Percentiles rank a stretch among this genome's conserved stretches.
phyloP scores from a whole-genome alignment of 1,140 invertebrate genomes.

The Acromyrmex charruanus region DNA sequence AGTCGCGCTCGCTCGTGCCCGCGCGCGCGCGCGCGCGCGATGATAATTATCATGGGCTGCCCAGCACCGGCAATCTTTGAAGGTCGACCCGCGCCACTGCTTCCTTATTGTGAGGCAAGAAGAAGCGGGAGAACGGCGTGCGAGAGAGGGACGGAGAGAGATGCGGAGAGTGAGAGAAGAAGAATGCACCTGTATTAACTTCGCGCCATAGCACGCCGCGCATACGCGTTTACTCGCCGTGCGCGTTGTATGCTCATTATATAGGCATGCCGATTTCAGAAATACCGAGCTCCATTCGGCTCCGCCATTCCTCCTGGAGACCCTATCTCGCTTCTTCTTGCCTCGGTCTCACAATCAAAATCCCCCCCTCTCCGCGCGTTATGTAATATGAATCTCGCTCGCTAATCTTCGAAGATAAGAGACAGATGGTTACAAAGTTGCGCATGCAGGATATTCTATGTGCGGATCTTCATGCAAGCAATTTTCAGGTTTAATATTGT shows the following conservation, averaged over 20 bases:
- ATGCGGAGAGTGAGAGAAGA: conserved; percentile 18
- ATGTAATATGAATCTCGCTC: conserved; percentile 16
- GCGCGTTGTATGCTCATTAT: conserved; percentile 61
- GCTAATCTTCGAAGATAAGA: conserved; percentile 29
- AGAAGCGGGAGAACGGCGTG: conserved; percentile 25
- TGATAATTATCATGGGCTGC: conserved; percentile 76
- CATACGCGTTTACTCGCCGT: conserved; percentile 53
- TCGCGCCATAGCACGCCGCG: conserved; percentile 58
- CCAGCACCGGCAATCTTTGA: conserved; percentile 77
- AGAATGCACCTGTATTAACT: conserved; percentile 68
- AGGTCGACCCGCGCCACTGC: conserved; percentile 79
- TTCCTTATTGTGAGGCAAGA: conserved; percentile 77
- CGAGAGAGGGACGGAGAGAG: neutral
- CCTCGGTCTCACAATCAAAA: conserved; percentile 21
- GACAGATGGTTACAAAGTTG: neutral
- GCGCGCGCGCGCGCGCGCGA: conserved; percentile 44
- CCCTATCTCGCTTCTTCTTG: conserved; percentile 8
- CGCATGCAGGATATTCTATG: neutral
- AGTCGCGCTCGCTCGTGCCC: conserved; percentile 60
- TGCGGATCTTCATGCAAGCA: neutral
- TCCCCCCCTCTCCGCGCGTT: neutral
- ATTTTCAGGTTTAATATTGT: neutral
- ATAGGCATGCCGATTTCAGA: conserved; percentile 70
- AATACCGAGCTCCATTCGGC: conserved; percentile 33
- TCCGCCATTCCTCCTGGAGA: neutral